A percentile compares a stretch with the other conserved stretches of the same genome.
phyloP scores from a whole-genome alignment of 1,140 invertebrate genomes.

The Mizuhopecten yessoensis region DNA sequence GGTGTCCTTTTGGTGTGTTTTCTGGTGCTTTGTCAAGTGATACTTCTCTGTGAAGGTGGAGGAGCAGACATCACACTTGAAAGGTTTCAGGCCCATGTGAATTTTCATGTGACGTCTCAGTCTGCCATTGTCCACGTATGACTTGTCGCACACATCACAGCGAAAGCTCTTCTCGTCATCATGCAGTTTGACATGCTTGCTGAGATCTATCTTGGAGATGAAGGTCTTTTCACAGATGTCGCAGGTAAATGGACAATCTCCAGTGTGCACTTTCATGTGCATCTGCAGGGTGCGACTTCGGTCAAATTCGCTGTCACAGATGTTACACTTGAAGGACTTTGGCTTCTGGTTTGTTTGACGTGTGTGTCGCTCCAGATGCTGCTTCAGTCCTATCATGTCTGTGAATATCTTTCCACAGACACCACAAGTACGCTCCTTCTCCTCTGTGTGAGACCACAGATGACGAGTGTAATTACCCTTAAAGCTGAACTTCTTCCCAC shows the following conservation, averaged over 20 bases:
- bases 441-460: neutral
- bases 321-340: conserved; percentile 47
- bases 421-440: neutral
- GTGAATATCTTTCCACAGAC: conserved; percentile 32
- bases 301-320: conserved; percentile 46
- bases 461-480: conserved; percentile 50
- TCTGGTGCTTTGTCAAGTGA: conserved; percentile 23
- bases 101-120: conserved; percentile 44
- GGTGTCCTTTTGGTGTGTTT: neutral
- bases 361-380: neutral
- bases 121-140: neutral
- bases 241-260: conserved; percentile 40
- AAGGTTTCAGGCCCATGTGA: conserved; percentile 43
- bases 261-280: conserved; percentile 33
- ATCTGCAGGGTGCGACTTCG: conserved; percentile 2
- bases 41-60: neutral
- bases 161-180: conserved; percentile 23
- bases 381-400: conserved; percentile 18
- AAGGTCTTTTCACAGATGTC: conserved; percentile 22
- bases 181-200: conserved; percentile 47
- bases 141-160: conserved; percentile 46
- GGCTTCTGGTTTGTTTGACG: conserved; percentile 30
- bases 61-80: conserved; percentile 6
- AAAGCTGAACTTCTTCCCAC: conserved; percentile 50
- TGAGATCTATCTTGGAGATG: conserved; percentile 30